phyloP scores from a whole-genome alignment of 2,797 vertebrate species.

The Sebastes itinus region DNA sequence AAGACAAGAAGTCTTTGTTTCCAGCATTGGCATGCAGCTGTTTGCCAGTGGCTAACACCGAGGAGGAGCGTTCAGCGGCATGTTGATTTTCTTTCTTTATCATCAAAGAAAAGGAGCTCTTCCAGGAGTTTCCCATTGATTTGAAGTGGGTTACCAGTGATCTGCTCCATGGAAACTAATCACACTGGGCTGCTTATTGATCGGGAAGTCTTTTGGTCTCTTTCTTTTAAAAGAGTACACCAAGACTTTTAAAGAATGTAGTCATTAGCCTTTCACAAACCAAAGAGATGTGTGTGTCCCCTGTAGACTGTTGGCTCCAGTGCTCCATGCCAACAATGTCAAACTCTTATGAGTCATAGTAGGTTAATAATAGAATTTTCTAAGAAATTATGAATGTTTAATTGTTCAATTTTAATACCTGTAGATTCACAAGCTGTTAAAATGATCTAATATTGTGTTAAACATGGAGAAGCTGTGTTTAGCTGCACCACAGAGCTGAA shows the following conservation, averaged over 20 bases:
- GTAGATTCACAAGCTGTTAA: neutral
- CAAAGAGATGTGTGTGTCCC: neutral
- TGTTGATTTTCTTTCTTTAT: slow-evolving; percentile 25
- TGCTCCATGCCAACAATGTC: neutral
- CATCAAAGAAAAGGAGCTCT: slow-evolving; percentile 20
- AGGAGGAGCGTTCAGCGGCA: neutral
- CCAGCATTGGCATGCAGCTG: neutral
- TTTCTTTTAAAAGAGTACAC: neutral
- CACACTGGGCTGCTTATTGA: slow-evolving; percentile 13
- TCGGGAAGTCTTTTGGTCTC: neutral
- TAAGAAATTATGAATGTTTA: neutral
- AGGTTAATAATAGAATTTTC: neutral
- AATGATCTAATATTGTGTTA: neutral
- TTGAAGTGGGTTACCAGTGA: slow-evolving; percentile 6
- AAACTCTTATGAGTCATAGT: neutral
- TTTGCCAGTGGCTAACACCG: slow-evolving; percentile 21
- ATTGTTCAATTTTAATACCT: neutral
- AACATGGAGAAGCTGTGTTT: neutral
- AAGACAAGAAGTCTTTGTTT: slow-evolving; percentile 40
- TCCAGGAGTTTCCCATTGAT: slow-evolving; percentile 17
- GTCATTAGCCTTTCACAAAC: neutral
- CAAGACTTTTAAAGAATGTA: neutral
- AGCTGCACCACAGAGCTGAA: neutral
- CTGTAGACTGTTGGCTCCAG: neutral
- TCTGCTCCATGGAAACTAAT: slow-evolving; percentile 34